These are phyloP conservation scores for Icerya purchasi DNA, from an alignment of 2,888 invertebrate genomes.

Conservation along the genomic window DNA sequence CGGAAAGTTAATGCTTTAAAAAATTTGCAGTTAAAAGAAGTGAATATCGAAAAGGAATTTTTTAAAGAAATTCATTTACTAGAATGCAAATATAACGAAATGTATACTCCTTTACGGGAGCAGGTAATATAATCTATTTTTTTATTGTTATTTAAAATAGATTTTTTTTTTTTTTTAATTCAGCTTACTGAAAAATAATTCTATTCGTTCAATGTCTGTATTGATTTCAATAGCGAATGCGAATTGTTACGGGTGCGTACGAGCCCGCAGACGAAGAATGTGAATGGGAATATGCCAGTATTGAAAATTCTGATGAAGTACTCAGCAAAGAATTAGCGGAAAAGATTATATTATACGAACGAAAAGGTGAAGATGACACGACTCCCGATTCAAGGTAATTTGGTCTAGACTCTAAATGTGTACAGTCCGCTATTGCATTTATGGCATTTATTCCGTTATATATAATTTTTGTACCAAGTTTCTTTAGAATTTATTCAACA, in stretches of 20 bases:
- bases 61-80: conserved; percentile 82
- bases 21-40: conserved; percentile 61
- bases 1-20: conserved; percentile 50
- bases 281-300: conserved; percentile 65
- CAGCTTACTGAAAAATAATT: too few species aligned
- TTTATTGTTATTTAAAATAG: too few species aligned
- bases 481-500: too few species aligned
- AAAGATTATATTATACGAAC: too few species aligned
- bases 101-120: conserved; percentile 56
- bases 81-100: conserved; percentile 70
- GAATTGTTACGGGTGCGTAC: conserved; percentile 33
- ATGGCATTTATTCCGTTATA: too few species aligned
- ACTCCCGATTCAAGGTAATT: too few species aligned
- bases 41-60: conserved; percentile 75
- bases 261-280: conserved; percentile 82
- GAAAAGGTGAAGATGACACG: too few species aligned
- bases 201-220: neutral
- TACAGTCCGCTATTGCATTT: too few species aligned
- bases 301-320: conserved; percentile 50
- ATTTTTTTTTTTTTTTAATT: too few species aligned
- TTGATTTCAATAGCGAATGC: conserved; percentile 9
- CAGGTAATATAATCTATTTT: conserved; percentile 39
- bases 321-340: conserved; percentile 34
- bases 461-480: too few species aligned
- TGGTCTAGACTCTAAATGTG: too few species aligned